These are phyloP conservation scores for Mergus octosetaceus DNA, from an alignment of 2,797 vertebrate genomes.

Conservation along the genomic window DNA sequence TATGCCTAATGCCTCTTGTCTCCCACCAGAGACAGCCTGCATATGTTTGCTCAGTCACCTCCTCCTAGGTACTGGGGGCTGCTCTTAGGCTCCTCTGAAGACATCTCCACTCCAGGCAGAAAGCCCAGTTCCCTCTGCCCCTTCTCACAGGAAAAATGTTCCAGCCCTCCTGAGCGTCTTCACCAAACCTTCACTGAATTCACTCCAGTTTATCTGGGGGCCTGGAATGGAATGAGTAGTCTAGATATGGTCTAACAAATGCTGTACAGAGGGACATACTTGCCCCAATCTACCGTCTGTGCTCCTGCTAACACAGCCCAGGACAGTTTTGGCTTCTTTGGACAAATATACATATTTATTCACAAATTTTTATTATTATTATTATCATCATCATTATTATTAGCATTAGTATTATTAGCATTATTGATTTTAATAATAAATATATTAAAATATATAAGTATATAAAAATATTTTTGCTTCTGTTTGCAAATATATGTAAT, in stretches of 20 bases:
- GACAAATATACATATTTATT: too few relatives aligned
- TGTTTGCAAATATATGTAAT: neutral
- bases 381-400: too few relatives aligned
- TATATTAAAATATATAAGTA: too few relatives aligned
- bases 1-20: neutral
- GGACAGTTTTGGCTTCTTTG: neutral
- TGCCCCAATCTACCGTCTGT: neutral
- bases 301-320: neutral
- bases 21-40: neutral
- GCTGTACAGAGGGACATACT: neutral
- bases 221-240: neutral
- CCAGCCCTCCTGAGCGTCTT: fast-evolving
- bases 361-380: too few relatives aligned
- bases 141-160: neutral
- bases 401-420: too few relatives aligned
- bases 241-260: fast-evolving
- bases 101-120: fast-evolving
- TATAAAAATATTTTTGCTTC: too few relatives aligned
- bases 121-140: neutral
- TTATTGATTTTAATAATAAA: too few relatives aligned
- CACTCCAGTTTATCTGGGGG: neutral
- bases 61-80: fast-evolving
- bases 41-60: neutral
- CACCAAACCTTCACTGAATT: neutral
- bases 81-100: neutral